phyloP scores from a whole-genome alignment of 2,888 invertebrate species.

The Synergus gifuensis region DNA sequence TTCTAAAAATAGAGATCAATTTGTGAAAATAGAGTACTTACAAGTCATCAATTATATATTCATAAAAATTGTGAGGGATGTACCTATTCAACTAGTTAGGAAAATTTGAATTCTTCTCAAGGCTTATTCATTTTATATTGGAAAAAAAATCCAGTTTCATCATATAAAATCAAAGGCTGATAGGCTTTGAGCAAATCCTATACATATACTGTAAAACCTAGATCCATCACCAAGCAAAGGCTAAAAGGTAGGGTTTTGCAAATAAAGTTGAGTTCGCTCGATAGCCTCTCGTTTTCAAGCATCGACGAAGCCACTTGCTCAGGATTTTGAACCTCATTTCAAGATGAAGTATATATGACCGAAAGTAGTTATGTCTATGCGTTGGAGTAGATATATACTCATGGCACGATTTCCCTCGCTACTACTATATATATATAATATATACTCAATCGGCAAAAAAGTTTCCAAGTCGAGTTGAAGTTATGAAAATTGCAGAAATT shows the following conservation, averaged over 20 bases:
- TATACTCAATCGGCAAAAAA: background rate
- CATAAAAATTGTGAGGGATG: background rate
- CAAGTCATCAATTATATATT: background rate
- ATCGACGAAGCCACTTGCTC: constrained; percentile 42
- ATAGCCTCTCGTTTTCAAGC: constrained; percentile 51
- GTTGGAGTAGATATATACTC: background rate
- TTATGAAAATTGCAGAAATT: constrained; percentile 21
- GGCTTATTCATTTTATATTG: background rate
- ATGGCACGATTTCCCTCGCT: background rate
- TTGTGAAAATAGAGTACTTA: too few species aligned
- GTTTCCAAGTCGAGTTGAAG: background rate
- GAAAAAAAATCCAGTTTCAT: constrained; percentile 5
- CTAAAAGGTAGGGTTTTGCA: constrained; percentile 42
- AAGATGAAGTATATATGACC: constrained; percentile 22
- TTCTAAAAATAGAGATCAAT: too few species aligned
- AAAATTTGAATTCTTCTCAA: background rate
- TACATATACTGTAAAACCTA: constrained; percentile 46
- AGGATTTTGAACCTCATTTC: constrained; percentile 39
- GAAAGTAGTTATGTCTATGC: constrained; percentile 13
- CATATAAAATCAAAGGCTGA: constrained; percentile 10
- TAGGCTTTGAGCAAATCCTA: constrained; percentile 41
- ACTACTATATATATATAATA: background rate
- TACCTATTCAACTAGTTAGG: background rate
- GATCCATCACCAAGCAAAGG: constrained; percentile 44
- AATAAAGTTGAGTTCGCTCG: constrained; percentile 50